Evolutionary conservation across 2,888 invertebrate species (phyloP).

Genomic region (Oxyscelio sp.): DNA sequence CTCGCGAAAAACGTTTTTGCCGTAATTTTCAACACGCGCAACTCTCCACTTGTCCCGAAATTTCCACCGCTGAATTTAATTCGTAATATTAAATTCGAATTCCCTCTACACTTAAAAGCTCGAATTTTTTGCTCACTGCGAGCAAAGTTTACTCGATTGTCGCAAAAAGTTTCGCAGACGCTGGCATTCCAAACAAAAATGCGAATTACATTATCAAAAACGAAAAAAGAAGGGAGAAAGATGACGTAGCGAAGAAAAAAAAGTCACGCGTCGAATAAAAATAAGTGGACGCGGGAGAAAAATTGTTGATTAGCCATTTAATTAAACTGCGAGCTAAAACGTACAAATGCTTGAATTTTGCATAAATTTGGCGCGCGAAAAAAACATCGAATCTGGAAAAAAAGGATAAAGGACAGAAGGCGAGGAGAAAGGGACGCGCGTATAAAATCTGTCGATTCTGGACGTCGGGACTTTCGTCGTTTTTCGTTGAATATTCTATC

Average conservation of each 20-base stretch:
- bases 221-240: neutral
- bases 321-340: constrained; percentile 43
- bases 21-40: constrained; percentile 8
- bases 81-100: constrained; percentile 45
- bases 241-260: neutral
- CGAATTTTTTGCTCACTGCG: constrained; percentile 25
- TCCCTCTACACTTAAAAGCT: constrained; percentile 27
- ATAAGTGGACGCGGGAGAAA: neutral
- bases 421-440: constrained; percentile 12
- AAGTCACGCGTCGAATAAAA: constrained; percentile 9
- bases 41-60: constrained; percentile 11
- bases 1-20: constrained; percentile 8
- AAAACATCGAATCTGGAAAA: constrained; percentile 7
- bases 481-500: constrained; percentile 83
- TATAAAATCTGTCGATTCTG: constrained; percentile 60
- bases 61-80: constrained; percentile 30
- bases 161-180: constrained; percentile 46
- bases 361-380: constrained; percentile 27
- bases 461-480: constrained; percentile 83
- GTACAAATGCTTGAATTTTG: constrained; percentile 21
- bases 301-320: constrained; percentile 33
- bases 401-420: neutral
- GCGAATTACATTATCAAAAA: constrained; percentile 39
- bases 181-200: constrained; percentile 24
- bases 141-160: constrained; percentile 48